These are phyloP conservation scores for Mycalesis mineus DNA, from an alignment of 2,888 invertebrate genomes.

Conservation along the genomic window DNA sequence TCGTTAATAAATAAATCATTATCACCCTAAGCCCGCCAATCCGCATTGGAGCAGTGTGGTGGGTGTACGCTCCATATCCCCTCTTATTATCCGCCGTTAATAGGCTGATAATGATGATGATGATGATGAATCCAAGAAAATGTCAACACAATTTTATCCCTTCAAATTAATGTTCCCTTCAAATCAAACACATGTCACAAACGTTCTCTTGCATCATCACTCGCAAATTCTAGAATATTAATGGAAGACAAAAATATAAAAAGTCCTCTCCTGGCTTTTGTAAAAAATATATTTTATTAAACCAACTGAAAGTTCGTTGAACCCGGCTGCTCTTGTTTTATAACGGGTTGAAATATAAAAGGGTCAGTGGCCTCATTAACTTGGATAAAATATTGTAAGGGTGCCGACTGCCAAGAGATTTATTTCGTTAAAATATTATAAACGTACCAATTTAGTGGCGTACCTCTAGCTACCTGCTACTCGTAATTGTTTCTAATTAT, in stretches of 20 bases:
- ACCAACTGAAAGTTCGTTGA: constrained; percentile 12
- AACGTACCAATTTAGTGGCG: constrained; percentile 5
- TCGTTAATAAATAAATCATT: too few species aligned
- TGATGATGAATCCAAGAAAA: too few species aligned
- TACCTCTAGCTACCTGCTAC: not conserved
- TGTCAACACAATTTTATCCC: too few species aligned
- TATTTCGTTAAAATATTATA: constrained; percentile 7
- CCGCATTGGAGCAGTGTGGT: too few species aligned
- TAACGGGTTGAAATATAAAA: constrained; percentile 27
- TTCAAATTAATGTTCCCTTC: too few species aligned
- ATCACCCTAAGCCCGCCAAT: too few species aligned
- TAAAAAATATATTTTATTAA: constrained; percentile 8
- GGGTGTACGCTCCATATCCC: too few species aligned
- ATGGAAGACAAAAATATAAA: constrained; percentile 3
- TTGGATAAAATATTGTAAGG: constrained; percentile 13
- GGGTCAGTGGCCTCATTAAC: constrained; percentile 31
- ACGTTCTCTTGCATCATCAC: not conserved
- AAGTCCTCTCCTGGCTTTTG: not conserved
- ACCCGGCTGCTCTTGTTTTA: constrained; percentile 18
- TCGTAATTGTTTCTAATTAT: not conserved
- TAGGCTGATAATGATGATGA: too few species aligned
- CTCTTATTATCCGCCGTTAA: too few species aligned
- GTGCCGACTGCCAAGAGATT: not conserved
- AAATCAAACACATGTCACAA: not conserved
- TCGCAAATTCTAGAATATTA: constrained; percentile 2